phyloP scores from a whole-genome alignment of 1,140 invertebrate species.

The Neodiprion virginianus region DNA sequence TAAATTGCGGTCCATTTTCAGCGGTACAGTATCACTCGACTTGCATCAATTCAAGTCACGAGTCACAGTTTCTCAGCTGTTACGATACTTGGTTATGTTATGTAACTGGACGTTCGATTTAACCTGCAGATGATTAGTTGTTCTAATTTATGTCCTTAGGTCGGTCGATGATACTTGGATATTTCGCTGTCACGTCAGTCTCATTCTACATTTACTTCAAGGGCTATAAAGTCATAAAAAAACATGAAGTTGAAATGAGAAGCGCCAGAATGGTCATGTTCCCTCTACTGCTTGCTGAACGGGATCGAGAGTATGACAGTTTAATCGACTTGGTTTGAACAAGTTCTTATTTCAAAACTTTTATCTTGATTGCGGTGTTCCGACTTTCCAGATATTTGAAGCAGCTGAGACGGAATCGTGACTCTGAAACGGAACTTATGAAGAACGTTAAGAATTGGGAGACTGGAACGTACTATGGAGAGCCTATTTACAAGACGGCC shows the following conservation, averaged over 20 bases:
- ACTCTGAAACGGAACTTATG: constrained; percentile 88
- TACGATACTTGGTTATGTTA: constrained; percentile 7
- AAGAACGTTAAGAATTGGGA: constrained; percentile 87
- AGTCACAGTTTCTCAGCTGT: constrained; percentile 6
- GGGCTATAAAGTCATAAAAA: constrained; percentile 58
- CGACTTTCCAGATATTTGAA: constrained; percentile 69
- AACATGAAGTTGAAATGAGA: constrained; percentile 73
- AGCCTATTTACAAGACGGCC: constrained; percentile 72
- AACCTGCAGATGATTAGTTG: too few relatives aligned
- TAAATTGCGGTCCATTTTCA: constrained; percentile 72
- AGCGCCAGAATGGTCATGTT: constrained; percentile 76
- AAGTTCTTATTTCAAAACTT: background rate
- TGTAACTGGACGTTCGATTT: background rate
- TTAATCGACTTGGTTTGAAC: constrained; percentile 2
- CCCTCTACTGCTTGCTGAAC: constrained; percentile 81
- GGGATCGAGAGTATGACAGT: constrained; percentile 73
- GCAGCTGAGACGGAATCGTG: constrained; percentile 79
- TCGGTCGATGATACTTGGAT: constrained; percentile 66
- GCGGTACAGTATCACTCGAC: constrained; percentile 61
- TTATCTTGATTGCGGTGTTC: constrained; percentile 10
- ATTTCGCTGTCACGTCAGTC: constrained; percentile 66
- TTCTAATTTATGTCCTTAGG: constrained; percentile 54
- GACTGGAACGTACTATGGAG: constrained; percentile 85
- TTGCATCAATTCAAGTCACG: constrained; percentile 10
- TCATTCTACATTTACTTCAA: constrained; percentile 67